Percentiles rank a stretch among this genome's conserved stretches.
Evolutionary conservation across 1,140 invertebrate species (phyloP).

Genomic region (Brachionus rotundiformis): DNA sequence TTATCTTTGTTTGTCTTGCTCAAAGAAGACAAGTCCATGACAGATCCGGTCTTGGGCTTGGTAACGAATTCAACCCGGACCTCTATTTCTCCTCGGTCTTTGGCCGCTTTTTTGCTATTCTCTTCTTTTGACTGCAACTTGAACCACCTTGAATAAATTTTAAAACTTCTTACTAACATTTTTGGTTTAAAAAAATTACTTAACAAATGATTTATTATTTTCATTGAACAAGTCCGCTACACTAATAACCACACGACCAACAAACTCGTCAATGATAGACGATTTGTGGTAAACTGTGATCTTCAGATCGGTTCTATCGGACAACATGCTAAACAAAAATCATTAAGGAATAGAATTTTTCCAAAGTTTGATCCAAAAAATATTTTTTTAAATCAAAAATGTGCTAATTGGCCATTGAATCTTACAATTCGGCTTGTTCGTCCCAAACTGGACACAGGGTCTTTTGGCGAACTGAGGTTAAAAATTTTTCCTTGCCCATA

Average conservation of each 20-base stretch:
- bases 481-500: conserved; percentile 52
- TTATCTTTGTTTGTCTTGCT: conserved; percentile 47
- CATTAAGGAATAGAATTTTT: neutral
- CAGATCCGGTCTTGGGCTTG: conserved; percentile 37
- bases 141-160: conserved; percentile 32
- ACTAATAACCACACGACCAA: conserved; percentile 23
- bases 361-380: neutral
- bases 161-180: conserved; percentile 25
- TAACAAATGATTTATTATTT: conserved; percentile 49
- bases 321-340: neutral
- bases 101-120: conserved; percentile 33
- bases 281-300: conserved; percentile 51
- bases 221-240: conserved; percentile 38
- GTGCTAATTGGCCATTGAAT: neutral
- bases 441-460: conserved; percentile 29
- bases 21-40: conserved; percentile 31
- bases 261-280: conserved; percentile 49
- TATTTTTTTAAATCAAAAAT: neutral
- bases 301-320: conserved; percentile 18
- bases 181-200: conserved; percentile 36
- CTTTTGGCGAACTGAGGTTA: conserved; percentile 40
- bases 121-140: conserved; percentile 40
- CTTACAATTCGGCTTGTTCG: conserved; percentile 51
- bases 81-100: conserved; percentile 48
- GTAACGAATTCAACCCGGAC: conserved; percentile 7